A percentile compares a stretch with the other conserved stretches of the same genome.
These are phyloP conservation scores for Prunella fulvescens DNA, from an alignment of 2,113 vertebrate genomes.

Conservation along the genomic window DNA sequence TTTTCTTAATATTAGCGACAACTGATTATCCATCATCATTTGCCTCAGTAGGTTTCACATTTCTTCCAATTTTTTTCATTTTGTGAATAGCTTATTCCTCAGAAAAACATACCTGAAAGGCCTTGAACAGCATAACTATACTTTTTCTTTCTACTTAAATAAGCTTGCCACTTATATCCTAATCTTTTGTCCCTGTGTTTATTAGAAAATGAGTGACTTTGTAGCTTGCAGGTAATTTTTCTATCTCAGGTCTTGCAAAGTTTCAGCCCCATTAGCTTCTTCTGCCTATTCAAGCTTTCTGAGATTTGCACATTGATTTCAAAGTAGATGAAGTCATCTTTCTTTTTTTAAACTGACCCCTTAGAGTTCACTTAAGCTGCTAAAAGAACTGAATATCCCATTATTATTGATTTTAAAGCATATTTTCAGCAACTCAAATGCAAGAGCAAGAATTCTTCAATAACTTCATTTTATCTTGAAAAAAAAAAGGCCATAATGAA, in stretches of 20 bases:
- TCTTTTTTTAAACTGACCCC: not conserved
- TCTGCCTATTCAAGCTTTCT: not conserved
- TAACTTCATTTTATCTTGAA: not conserved
- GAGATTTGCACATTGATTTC: not conserved
- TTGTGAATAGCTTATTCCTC: not conserved
- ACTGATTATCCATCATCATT: not conserved
- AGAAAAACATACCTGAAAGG: not conserved
- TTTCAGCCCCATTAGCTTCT: not conserved
- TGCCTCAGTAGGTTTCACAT: not conserved
- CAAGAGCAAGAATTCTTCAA: not conserved
- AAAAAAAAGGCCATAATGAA: not conserved
- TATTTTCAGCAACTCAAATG: not conserved
- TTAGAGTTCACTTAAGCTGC: not conserved
- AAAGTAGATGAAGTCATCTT: not conserved
- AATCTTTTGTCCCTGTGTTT: not conserved
- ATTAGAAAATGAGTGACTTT: not conserved
- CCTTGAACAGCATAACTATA: not conserved
- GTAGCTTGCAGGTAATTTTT: not conserved
- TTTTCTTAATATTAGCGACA: not conserved
- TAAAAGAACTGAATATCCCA: not conserved
- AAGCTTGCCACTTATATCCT: not conserved
- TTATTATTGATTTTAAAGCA: not conserved
- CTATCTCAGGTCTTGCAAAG: not conserved
- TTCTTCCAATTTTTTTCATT: not conserved
- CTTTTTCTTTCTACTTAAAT: not conserved